A percentile compares a stretch with the other conserved stretches of the same genome.
Evolutionary conservation across 2,113 vertebrate genomes (phyloP).

Genomic region (Amblyornis subalaris): DNA sequence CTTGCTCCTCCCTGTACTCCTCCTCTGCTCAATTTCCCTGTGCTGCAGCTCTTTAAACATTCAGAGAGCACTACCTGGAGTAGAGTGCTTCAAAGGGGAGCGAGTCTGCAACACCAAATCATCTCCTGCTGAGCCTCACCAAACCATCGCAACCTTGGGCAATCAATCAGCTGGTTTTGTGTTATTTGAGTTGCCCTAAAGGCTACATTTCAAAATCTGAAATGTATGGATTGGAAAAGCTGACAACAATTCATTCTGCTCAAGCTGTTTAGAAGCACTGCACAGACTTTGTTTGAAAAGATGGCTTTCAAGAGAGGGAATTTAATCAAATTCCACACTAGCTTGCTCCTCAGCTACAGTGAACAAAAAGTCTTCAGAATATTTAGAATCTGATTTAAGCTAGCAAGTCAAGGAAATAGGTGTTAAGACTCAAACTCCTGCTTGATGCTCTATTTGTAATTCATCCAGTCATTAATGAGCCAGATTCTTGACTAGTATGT

Average conservation of each 20-base stretch:
- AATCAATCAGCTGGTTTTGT: neutral
- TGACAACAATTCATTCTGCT: neutral
- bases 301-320: neutral
- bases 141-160: neutral
- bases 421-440: neutral
- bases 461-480: conserved; percentile 5
- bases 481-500: conserved; percentile 6
- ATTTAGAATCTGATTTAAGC: neutral
- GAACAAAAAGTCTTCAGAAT: conserved; percentile 5
- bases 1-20: neutral
- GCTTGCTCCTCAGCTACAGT: neutral
- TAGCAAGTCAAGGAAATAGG: neutral
- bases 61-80: neutral
- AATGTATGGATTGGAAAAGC: neutral
- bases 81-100: neutral
- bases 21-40: neutral
- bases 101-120: neutral
- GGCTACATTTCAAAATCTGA: conserved; percentile 6
- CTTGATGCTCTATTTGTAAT: neutral
- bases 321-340: neutral
- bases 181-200: conserved; percentile 13
- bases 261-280: neutral
- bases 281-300: neutral
- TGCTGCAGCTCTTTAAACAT: neutral
- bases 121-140: neutral